Percentiles rank a stretch among this genome's conserved stretches.
Evolutionary conservation across 2,797 vertebrate species (phyloP).

Genomic region (Helarctos malayanus): DNA sequence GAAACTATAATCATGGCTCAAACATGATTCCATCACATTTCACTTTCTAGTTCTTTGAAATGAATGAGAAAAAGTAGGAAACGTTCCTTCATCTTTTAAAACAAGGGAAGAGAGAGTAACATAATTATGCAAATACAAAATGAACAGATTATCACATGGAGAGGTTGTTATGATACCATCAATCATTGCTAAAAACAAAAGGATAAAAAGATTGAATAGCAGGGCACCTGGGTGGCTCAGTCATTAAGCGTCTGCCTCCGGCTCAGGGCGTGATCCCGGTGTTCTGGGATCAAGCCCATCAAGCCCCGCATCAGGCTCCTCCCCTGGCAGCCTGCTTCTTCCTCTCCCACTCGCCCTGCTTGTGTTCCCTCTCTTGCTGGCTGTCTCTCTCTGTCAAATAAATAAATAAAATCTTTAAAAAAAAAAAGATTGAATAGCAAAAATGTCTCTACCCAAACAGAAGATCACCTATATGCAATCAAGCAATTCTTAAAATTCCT

Average conservation of each 20-base stretch:
- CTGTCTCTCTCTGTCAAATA: too few relatives aligned
- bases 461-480: not conserved
- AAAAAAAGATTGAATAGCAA: not conserved
- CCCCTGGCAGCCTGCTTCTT: too few relatives aligned
- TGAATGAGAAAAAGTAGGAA: conserved; percentile 57
- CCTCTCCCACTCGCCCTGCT: too few relatives aligned
- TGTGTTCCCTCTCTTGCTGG: too few relatives aligned
- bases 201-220: not conserved
- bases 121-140: conserved; percentile 12
- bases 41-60: conserved; percentile 73
- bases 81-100: conserved; percentile 63
- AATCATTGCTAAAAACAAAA: conserved; percentile 38
- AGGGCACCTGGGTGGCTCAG: not conserved
- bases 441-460: not conserved
- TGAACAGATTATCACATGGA: not conserved
- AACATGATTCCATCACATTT: conserved; percentile 61
- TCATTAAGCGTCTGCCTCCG: too few relatives aligned
- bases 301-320: too few relatives aligned
- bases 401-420: too few relatives aligned
- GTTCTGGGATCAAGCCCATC: too few relatives aligned
- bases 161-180: not conserved
- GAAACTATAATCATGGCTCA: conserved; percentile 59
- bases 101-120: conserved; percentile 42
- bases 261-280: too few relatives aligned
- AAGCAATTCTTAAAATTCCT: conserved; percentile 8